Evolutionary conservation across 1,140 invertebrate species (phyloP).

Genomic region (Rhopalosiphum padi): DNA sequence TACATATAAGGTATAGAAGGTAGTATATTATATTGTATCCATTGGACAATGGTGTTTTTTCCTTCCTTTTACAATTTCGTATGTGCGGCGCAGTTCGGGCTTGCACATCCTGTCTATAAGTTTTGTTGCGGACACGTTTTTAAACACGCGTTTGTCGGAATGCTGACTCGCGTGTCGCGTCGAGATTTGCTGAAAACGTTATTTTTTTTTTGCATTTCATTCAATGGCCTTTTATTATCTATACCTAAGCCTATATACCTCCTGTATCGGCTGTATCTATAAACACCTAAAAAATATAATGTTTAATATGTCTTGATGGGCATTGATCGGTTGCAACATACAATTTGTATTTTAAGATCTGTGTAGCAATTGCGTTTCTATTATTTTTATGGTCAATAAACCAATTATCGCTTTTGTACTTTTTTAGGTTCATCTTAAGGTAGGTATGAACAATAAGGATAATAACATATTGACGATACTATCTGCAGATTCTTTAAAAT

Average conservation of each 20-base stretch:
- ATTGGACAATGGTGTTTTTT: neutral
- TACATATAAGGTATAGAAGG: neutral
- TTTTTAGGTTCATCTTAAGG: neutral
- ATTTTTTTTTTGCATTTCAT: neutral
- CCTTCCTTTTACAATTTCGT: neutral
- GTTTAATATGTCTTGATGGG: neutral
- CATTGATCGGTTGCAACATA: neutral
- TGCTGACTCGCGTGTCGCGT: neutral
- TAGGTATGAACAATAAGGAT: no score
- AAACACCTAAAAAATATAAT: neutral
- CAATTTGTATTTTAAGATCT: neutral
- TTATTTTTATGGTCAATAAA: neutral
- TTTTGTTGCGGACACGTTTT: neutral
- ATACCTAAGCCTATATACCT: neutral
- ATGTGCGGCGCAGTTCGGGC: neutral
- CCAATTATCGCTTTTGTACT: neutral
- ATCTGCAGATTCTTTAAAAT: neutral
- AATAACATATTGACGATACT: neutral
- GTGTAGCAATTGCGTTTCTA: neutral
- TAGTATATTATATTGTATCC: neutral
- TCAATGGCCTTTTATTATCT: neutral
- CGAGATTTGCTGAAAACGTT: neutral
- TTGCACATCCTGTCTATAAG: neutral
- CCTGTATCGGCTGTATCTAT: neutral
- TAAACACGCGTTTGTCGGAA: neutral